These are phyloP conservation scores for Heteromyza rotundicornis DNA, from an alignment of 2,888 invertebrate species.

Conservation along the genomic window DNA sequence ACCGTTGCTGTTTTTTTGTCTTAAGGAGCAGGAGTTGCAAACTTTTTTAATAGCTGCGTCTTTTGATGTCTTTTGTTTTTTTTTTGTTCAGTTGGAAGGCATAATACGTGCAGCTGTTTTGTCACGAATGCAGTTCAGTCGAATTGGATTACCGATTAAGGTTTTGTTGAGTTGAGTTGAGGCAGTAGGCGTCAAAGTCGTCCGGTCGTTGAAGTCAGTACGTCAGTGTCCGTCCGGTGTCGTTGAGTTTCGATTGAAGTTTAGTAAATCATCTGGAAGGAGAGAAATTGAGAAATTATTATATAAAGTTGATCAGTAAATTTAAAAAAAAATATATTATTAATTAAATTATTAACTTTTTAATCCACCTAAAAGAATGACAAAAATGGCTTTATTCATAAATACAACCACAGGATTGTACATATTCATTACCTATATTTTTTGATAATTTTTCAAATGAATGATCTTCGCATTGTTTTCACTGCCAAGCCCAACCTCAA, in stretches of 20 bases:
- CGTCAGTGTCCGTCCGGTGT: background rate
- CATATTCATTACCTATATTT: too few species aligned
- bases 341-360: too few species aligned
- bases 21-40: background rate
- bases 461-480: too few species aligned
- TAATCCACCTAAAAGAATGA: too few species aligned
- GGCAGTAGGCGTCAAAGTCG: background rate
- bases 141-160: background rate
- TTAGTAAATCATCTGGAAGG: slow-evolving; percentile 15
- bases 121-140: background rate
- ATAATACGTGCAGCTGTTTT: background rate
- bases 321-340: too few species aligned
- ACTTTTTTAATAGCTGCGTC: background rate
- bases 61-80: background rate
- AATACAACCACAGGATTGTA: too few species aligned
- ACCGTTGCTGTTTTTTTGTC: too few species aligned
- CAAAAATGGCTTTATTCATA: too few species aligned
- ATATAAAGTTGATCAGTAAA: too few species aligned
- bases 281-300: too few species aligned
- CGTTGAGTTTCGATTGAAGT: background rate
- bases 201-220: background rate
- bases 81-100: background rate
- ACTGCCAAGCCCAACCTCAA: too few species aligned
- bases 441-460: too few species aligned
- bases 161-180: background rate